Evolutionary conservation across 2,888 invertebrate genomes (phyloP), one percentile per base, ranked within the genome.

Genomic region (Protodeltote pygarga): DNA sequence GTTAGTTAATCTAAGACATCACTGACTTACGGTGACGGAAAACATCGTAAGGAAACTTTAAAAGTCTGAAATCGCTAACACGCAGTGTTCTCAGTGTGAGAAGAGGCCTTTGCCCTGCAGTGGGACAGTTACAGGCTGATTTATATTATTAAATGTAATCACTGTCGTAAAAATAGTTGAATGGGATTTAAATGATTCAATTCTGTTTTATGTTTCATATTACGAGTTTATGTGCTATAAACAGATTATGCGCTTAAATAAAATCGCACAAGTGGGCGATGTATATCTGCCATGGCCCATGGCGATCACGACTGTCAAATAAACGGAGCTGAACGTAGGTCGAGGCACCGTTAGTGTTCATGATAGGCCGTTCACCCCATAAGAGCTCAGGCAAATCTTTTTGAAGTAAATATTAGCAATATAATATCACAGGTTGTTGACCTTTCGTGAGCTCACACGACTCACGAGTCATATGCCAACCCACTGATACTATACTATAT

Each of bases 321-420:
- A 49, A 48, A 55, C 60, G 71, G 50, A 42, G 39, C 54, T 51
- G 73, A 70, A 73, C 79, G 68, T 74, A 83, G 81, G 79, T 83
- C 76, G 68, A 47, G 51, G 29, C 44, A 61, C 83, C 82, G 84
- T 74, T 83, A 76, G 40, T 55, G 49, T 54, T 59, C 62, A 63
- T 35, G 61, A 69, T 52, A 68, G 83, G 74, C 59, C 79, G 49
- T 81, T 84, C 68, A 82, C 73, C 81, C 69, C 47, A 41, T 34
- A 48, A 62, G 23, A 52, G 57, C 41, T 46, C 31, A 47, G 34
- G 20, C 53, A 73, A 71, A 71, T 64, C 65, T 55, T 38, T 67
- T 67, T 59, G 52, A 69, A 21, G 49, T 67, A 77, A 81, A 83
- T 79, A 79, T 78, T 76, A 67, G 62, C 65, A 65, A n/a, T n/a